Base-by-base conservation (phyloP, 53 echinoderm and acorn worm species). In the Paracentrotus lividus region DNA sequence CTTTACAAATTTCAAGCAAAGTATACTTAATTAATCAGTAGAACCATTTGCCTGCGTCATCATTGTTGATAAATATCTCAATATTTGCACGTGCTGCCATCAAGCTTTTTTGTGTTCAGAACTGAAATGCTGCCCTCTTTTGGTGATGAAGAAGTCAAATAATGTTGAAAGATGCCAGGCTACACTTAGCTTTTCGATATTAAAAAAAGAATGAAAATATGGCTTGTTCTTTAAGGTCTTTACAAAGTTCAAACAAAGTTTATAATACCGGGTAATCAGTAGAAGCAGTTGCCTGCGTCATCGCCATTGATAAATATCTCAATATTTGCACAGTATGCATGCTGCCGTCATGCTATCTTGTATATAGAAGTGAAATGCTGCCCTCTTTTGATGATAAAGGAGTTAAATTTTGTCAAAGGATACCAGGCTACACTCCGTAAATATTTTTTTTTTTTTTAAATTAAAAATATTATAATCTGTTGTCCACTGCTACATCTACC, bases 121-220 rank as follows among this genome's bases (percentile, higher is more conserved):
- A 81, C 8, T n/a, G 81, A n/a, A 81, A 81, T 81, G 81, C 47
- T 81, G 81, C 81, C 81, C 81, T 81, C 81, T 81, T n/a, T 81
- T 81, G 81, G 16, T 81, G 12, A 67, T 29, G 16, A 3, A 32
- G 42, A 21, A 72, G 40, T 14, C 20, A 20, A 72, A 20, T 32
- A 38, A 40, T 72, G 72, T n/a, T n/a, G n/a, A n/a, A n/a, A n/a
- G n/a, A n/a, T n/a, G n/a, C n/a, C n/a, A n/a, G n/a, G n/a, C n/a
- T n/a, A n/a, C n/a, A n/a, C n/a, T n/a, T n/a, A n/a, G n/a, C n/a
- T n/a, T n/a, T n/a, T n/a, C n/a, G n/a, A n/a, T n/a, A n/a, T n/a
- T n/a, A n/a, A n/a, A n/a, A n/a, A n/a, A n/a, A n/a, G n/a, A n/a
- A n/a, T n/a, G n/a, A n/a, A n/a, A n/a, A n/a, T n/a, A n/a, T n/a